Base-by-base conservation (phyloP, 2,888 invertebrate species). In the Aphodius sticticus region DNA sequence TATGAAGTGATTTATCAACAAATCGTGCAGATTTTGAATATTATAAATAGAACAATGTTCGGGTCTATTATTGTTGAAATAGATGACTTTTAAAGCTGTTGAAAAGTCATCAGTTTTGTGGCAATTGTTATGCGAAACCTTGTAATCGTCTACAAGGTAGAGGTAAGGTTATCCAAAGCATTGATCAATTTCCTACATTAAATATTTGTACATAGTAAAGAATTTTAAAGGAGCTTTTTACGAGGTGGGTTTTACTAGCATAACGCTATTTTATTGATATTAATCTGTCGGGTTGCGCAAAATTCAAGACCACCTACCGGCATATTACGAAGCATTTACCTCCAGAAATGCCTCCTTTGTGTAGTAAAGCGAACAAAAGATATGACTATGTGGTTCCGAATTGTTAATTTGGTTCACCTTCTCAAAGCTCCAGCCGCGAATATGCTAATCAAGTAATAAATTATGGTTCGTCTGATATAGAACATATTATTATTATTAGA, bases 31-130 rank as follows among this genome's bases (percentile, higher is more conserved):
- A 53, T 53, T 3, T 53, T 12, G 9, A 53, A 53, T 12, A 53
- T 53, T 53, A 26, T 26, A 26, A 26, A 26, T 26, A 26, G 26
- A 26, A 26, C 26, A 26, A 1, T 53, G 53, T 53, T 53, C 12
- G 53, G 7, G 3, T 53, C 9, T 9, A 53, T 12, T 53, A 1
- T 12, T 7, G 12, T 53, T 53, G 53, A 12, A 3, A 53, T 53
- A 53, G 53, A 53, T 53, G 53, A 53, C 53, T 53, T 53, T 53
- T 53, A 53, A 53, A 53, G 53, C 4, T 53, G 9, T 12, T 53
- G 53, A 53, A 53, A 53, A 53, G 53, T 53, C 53, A 53, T 53
- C 53, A 53, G 53, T 53, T 53, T 53, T 53, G 53, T 53, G 53
- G 53, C 53, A 53, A 53, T 53, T 53, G 53, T 53, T 53, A 53